Conservation (phyloP, 2,113 vertebrate genomes). For the Mormoops blainvillei region DNA sequence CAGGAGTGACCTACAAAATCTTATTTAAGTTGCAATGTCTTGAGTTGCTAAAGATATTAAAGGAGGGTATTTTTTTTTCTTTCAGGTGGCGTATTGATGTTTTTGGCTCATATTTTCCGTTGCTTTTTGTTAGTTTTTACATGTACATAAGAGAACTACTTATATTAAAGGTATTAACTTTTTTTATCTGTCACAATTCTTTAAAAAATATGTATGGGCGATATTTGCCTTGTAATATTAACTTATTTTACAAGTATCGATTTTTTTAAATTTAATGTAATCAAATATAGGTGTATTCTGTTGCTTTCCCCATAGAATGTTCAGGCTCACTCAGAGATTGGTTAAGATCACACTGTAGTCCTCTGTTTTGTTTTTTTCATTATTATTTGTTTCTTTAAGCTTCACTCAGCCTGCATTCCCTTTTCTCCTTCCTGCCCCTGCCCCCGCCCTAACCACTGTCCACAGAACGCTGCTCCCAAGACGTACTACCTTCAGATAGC, state of each 20-base stretch:
- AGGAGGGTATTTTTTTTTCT: background rate
- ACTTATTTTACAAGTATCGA: background rate
- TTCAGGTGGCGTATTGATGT: background rate
- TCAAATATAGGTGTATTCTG: background rate
- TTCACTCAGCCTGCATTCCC: no score
- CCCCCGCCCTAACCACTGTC: no score
- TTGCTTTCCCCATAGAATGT: background rate
- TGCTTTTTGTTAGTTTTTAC: background rate
- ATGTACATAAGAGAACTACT: background rate
- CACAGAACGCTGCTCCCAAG: background rate
- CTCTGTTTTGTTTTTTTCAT: background rate
- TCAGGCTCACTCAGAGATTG: background rate
- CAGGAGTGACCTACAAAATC: background rate
- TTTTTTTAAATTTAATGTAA: background rate
- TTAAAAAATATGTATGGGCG: background rate
- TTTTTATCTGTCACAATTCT: background rate
- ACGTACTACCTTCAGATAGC: background rate
- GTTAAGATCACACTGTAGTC: rapidly evolving
- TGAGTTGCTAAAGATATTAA: no score
- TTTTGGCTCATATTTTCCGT: background rate
- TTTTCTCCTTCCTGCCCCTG: background rate
- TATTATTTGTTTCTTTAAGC: rapidly evolving
- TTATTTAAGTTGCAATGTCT: no score
- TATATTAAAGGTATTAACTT: background rate
- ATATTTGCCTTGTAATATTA: background rate